Evolutionary conservation across 1,140 invertebrate species (phyloP).

Genomic region (Archivesica marissinica): DNA sequence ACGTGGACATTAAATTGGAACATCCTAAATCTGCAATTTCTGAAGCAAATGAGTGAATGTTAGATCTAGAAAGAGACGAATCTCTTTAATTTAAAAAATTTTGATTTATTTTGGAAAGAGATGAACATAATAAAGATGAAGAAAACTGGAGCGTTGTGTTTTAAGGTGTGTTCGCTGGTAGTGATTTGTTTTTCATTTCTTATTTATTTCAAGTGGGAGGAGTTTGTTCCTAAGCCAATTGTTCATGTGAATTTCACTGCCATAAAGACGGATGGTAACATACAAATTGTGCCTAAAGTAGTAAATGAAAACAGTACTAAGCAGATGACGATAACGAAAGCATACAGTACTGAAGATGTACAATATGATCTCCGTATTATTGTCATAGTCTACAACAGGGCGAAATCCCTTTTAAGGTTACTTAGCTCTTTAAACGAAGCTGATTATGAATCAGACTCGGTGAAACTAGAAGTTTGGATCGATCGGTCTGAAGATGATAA

Average conservation of each 20-base stretch:
- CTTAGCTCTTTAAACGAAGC: slow-evolving; percentile 65
- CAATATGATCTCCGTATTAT: slow-evolving; percentile 57
- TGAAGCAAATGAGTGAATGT: background rate
- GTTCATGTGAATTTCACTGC: background rate
- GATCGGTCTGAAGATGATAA: slow-evolving; percentile 56
- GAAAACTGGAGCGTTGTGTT: background rate
- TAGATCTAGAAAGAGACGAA: background rate
- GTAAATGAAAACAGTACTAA: background rate
- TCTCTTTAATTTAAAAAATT: background rate
- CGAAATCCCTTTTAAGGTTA: slow-evolving; percentile 59
- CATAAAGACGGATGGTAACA: background rate
- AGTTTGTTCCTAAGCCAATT: background rate
- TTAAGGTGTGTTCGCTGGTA: background rate
- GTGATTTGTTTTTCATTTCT: background rate
- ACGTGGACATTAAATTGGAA: too few relatives aligned
- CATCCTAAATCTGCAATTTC: too few relatives aligned
- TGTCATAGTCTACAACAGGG: slow-evolving; percentile 64
- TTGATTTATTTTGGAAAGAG: background rate
- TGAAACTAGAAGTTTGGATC: slow-evolving; percentile 70
- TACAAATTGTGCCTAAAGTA: background rate
- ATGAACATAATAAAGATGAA: background rate
- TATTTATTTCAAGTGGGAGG: background rate
- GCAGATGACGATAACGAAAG: background rate
- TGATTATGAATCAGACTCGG: slow-evolving; percentile 57
- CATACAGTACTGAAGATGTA: background rate